Percentiles rank a stretch among this genome's conserved stretches.
These are phyloP conservation scores for Haliclona indistincta DNA, from an alignment of 37 sponge, comb jelly and placozoan species.

Conservation along the genomic window DNA sequence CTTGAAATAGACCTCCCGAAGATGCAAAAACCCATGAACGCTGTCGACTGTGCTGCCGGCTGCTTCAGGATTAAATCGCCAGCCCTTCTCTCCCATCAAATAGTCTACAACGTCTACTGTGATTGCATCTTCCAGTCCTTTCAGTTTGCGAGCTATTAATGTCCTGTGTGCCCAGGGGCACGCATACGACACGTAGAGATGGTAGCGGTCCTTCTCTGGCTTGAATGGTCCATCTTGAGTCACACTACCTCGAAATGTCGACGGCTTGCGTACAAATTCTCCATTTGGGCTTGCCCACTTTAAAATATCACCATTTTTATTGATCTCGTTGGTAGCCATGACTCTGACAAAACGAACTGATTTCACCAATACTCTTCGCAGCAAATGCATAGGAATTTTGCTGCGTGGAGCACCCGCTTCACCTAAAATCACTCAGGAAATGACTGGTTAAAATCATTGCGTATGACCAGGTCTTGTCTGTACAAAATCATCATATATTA, in stretches of 20 bases:
- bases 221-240: slow-evolving; percentile 59
- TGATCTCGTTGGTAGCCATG: too few species aligned
- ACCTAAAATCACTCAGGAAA: too few species aligned
- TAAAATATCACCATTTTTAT: too few species aligned
- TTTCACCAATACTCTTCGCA: too few species aligned
- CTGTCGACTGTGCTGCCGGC: slow-evolving; percentile 68
- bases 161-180: slow-evolving; percentile 95
- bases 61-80: slow-evolving; percentile 70
- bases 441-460: too few species aligned
- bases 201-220: slow-evolving; percentile 85
- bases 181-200: slow-evolving; percentile 88
- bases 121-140: slow-evolving; percentile 86
- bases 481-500: too few species aligned
- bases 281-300: slow-evolving; percentile 48
- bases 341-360: too few species aligned
- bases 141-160: slow-evolving; percentile 67
- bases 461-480: too few species aligned
- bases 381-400: too few species aligned
- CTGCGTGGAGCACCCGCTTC: too few species aligned
- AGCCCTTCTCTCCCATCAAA: slow-evolving; percentile 68
- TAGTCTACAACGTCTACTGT: slow-evolving; percentile 76
- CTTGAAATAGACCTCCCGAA: slow-evolving; percentile 76
- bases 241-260: slow-evolving; percentile 69
- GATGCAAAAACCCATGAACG: slow-evolving; percentile 57
- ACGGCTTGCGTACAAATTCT: slow-evolving; percentile 72